Evolutionary conservation across 2,113 vertebrate species (phyloP).

Genomic region (Neolamprologus modestus): DNA sequence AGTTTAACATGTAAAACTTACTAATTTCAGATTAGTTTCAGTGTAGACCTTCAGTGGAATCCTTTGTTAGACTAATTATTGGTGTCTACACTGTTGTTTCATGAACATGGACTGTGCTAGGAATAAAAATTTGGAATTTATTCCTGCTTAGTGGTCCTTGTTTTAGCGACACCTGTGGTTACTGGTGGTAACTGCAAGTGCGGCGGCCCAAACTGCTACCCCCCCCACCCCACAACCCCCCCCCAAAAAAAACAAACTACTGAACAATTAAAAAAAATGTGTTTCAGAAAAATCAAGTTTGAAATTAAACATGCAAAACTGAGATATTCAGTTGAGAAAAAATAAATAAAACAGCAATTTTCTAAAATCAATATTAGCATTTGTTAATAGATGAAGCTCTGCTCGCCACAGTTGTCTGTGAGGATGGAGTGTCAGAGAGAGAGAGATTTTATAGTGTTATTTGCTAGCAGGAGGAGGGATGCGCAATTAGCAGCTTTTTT

Average conservation of each 20-base stretch:
- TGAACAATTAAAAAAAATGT: fast-evolving
- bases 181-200: not conserved
- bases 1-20: not conserved
- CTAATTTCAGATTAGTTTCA: not conserved
- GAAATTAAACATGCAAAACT: not conserved
- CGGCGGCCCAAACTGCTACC: not conserved
- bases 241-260: fast-evolving
- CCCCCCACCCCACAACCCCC: too few species aligned
- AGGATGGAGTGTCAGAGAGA: not conserved
- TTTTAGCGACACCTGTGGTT: not conserved
- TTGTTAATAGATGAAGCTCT: not conserved
- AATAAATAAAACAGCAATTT: not conserved
- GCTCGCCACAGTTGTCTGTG: not conserved
- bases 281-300: not conserved
- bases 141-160: not conserved
- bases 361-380: not conserved
- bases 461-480: not conserved
- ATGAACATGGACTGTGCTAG: not conserved
- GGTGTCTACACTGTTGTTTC: not conserved
- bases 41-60: not conserved
- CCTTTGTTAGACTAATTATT: not conserved
- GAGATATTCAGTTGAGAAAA: not conserved
- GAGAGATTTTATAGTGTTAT: not conserved
- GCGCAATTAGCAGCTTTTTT: not conserved
- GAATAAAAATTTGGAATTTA: not conserved